A percentile compares a stretch with the other conserved stretches of the same genome.
Evolutionary conservation across 2,797 vertebrate genomes (phyloP).

Genomic region (Leucoraja ocellata): DNA sequence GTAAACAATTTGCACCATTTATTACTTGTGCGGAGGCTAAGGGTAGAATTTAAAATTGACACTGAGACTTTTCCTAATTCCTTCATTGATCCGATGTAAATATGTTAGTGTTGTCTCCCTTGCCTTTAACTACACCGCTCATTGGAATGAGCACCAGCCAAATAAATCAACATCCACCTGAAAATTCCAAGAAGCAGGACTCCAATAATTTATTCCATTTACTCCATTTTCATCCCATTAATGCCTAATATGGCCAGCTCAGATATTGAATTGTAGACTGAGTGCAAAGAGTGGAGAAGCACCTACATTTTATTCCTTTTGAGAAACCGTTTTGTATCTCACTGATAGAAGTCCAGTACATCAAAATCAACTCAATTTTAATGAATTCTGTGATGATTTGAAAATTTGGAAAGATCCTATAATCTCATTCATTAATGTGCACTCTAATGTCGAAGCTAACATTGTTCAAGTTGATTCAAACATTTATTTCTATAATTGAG

Average conservation of each 20-base stretch:
- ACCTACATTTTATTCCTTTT: neutral
- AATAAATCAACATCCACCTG: neutral
- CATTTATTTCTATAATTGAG: neutral
- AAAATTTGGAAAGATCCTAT: neutral
- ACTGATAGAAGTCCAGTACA: neutral
- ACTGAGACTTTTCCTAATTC: neutral
- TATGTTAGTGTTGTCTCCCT: neutral
- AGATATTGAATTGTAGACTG: neutral
- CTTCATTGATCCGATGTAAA: neutral
- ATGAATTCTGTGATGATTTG: neutral
- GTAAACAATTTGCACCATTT: neutral
- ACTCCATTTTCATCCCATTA: neutral
- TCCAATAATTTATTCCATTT: neutral
- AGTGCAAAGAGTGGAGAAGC: neutral
- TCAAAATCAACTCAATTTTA: neutral
- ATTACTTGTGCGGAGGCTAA: neutral
- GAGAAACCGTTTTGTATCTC: neutral
- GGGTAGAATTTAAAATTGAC: neutral
- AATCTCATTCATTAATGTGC: neutral
- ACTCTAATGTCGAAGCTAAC: neutral
- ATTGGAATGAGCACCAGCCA: neutral
- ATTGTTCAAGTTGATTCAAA: neutral
- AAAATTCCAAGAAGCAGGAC: neutral
- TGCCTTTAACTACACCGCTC: neutral
- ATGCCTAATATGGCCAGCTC: neutral